Percentiles rank a stretch among this genome's conserved stretches.
phyloP scores from a whole-genome alignment of 2,888 invertebrate species.

The Ochropleura plecta region DNA sequence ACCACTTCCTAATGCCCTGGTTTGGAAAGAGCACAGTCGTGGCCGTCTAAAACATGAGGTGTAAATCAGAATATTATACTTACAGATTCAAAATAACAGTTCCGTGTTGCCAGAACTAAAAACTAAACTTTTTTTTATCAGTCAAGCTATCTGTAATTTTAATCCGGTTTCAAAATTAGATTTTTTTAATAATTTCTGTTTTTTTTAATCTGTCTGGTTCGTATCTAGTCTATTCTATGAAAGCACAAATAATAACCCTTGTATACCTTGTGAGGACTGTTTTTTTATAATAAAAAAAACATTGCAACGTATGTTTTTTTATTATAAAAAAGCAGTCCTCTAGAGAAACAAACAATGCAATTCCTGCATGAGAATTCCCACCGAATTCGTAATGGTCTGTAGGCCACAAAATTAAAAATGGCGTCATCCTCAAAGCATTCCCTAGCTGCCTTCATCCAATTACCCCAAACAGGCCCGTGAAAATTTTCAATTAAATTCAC shows the following conservation, averaged over 20 bases:
- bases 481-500: constrained; percentile 37
- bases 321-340: neutral
- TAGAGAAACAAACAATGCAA: neutral
- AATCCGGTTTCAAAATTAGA: constrained; percentile 6
- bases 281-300: neutral
- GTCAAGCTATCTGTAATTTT: neutral
- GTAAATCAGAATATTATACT: neutral
- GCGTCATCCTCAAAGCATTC: constrained; percentile 39
- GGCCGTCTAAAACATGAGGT: constrained; percentile 3
- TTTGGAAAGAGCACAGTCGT: constrained; percentile 35
- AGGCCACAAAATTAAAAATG: constrained; percentile 26
- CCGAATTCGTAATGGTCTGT: neutral
- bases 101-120: constrained; percentile 26
- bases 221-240: neutral
- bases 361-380: constrained; percentile 1
- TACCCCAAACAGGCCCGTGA: constrained; percentile 15
- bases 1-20: constrained; percentile 36
- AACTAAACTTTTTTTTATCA: neutral
- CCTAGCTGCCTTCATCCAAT: constrained; percentile 36
- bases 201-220: neutral
- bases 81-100: constrained; percentile 16
- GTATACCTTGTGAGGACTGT: neutral
- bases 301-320: neutral
- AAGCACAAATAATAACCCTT: neutral
- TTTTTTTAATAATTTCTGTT: constrained; percentile 9